phyloP scores from a whole-genome alignment of 2,113 vertebrate genomes.

The Paracanthobrama guichenoti region DNA sequence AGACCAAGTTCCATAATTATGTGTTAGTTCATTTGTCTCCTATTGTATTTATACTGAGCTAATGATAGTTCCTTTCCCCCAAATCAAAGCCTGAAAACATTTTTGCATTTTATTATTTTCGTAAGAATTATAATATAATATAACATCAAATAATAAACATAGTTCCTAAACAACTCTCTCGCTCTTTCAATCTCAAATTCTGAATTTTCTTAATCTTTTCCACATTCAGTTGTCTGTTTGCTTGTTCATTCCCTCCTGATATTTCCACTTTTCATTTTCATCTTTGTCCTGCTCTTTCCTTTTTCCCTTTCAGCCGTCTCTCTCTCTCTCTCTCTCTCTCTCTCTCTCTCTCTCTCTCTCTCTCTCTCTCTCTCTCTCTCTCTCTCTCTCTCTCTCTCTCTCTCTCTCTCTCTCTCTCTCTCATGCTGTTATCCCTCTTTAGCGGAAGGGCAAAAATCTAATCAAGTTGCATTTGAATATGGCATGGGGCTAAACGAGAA shows the following conservation, averaged over 20 bases:
- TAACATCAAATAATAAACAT: neutral
- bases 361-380: constrained; percentile 26
- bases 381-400: constrained; percentile 10
- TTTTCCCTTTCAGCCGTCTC: neutral
- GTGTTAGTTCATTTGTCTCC: neutral
- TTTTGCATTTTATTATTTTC: neutral
- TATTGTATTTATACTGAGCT: neutral
- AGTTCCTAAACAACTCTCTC: neutral
- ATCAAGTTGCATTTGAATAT: constrained; percentile 49
- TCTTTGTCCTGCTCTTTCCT: neutral
- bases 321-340: neutral
- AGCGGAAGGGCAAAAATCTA: constrained; percentile 54
- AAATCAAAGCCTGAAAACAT: neutral
- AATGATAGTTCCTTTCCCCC: neutral
- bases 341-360: constrained; percentile 21
- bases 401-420: constrained; percentile 15
- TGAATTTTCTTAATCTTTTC: constrained; percentile 1
- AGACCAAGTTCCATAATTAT: neutral
- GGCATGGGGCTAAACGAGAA: constrained; percentile 38
- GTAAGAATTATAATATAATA: neutral
- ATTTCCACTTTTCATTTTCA: constrained; percentile 4
- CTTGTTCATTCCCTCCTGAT: neutral
- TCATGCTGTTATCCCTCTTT: constrained; percentile 46
- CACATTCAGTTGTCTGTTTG: neutral
- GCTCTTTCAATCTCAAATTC: neutral